These are phyloP conservation scores for Clarias fuscus DNA, from an alignment of 2,797 vertebrate genomes.

Conservation along the genomic window DNA sequence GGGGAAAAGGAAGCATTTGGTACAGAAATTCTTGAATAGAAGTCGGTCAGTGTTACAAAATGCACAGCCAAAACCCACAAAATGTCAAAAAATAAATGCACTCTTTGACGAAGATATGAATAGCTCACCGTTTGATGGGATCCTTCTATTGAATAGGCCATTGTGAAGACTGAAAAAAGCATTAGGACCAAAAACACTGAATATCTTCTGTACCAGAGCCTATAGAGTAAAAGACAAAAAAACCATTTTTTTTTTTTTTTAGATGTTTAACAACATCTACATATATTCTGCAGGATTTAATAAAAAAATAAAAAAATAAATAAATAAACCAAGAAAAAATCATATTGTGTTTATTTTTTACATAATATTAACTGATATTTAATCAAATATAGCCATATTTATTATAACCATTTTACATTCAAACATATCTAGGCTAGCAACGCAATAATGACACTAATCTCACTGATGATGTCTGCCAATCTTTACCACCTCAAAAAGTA, in stretches of 20 bases:
- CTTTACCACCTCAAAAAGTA: too few species aligned
- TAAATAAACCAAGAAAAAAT: too few species aligned
- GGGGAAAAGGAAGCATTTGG: too few species aligned
- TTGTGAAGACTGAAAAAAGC: conserved; percentile 80
- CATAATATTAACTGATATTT: too few species aligned
- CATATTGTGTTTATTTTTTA: too few species aligned
- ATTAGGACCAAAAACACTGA: conserved; percentile 79
- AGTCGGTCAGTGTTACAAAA: neutral
- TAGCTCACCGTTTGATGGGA: conserved; percentile 87
- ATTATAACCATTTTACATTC: too few species aligned
- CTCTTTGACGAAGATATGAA: neutral
- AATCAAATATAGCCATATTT: too few species aligned
- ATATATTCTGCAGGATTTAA: neutral
- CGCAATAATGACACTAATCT: too few species aligned
- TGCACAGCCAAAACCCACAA: neutral
- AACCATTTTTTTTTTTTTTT: too few species aligned
- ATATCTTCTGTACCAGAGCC: conserved; percentile 88
- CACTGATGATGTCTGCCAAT: too few species aligned
- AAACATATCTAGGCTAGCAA: too few species aligned
- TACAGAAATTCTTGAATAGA: neutral
- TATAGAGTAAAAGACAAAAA: conserved; percentile 57
- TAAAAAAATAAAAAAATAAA: too few species aligned
- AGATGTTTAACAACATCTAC: neutral
- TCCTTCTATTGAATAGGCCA: conserved; percentile 91
- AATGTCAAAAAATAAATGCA: neutral